Base-by-base conservation (phyloP, 1,140 invertebrate species). In the Trichogramma pretiosum region DNA sequence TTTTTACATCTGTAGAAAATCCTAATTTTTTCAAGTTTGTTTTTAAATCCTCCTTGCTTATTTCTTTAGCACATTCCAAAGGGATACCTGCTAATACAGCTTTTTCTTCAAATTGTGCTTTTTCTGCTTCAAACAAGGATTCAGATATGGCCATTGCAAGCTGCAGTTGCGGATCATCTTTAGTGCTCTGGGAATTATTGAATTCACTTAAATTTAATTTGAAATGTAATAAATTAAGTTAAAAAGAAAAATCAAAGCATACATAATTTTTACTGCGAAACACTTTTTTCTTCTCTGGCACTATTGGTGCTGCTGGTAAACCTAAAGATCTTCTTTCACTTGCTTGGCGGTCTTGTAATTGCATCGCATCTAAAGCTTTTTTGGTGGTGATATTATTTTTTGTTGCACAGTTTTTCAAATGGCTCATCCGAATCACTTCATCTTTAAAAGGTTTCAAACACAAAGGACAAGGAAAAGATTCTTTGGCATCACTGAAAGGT, bases 101-200 rank as follows among this genome's bases (percentile, higher is more conserved):
- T 40, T 51, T 52, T 52, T 72, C 62, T 43, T 67, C 50, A 36
- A 67, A 53, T 46, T 66, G 44, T 10, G 60, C 50, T 52, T 70
- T 52, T 34, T 74, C 55, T 23, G 61, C 63, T 56, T 75, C 69
- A 21, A 73, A 65, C 11, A 75, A 55, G 7, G 75, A 77, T 50
- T 64, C 61, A 14, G 75, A 76, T 46, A 76, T 55, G 14, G 71
- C 74, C 36, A 76, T 48, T 14, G 66, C 75, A 41, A 77, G 58
- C 36, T 76, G 61, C 7, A 75, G 47, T 48, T 74, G 63, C 11
- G 60, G 46, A 60, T 76, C 73, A 33, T 57, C 53, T 0, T 41
- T 33, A 19, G 51, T 54, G 48, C 40, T 44, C 71, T 72, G 43
- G 24, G 52, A 49, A n/a, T 32, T 40, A 8, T 42, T 42, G 18